Conservation (phyloP, 2,797 vertebrate genomes). For the Hephaestus fuliginosus region DNA sequence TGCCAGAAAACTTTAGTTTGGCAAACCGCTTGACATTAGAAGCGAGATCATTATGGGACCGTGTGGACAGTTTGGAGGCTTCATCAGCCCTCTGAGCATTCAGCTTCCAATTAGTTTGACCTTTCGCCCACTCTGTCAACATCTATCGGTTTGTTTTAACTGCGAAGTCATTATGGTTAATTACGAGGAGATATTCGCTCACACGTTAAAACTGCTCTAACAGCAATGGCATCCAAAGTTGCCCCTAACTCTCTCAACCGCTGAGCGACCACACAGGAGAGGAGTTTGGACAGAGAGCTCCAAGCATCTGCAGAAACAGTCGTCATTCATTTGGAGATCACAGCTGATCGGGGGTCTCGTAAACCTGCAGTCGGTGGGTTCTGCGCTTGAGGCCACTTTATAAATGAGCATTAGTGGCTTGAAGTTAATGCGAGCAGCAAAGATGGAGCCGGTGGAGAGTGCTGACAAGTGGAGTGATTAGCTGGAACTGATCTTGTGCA, state of each 20-base stretch:
- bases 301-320: no score
- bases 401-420: neutral
- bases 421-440: neutral
- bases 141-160: constrained; percentile 1
- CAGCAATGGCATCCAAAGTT: neutral
- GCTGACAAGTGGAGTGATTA: neutral
- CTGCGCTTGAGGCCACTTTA: neutral
- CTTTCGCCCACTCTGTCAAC: constrained; percentile 33
- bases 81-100: constrained; percentile 13
- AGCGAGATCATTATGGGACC: constrained; percentile 25
- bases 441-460: neutral
- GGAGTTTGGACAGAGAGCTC: neutral
- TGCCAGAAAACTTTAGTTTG: constrained; percentile 28
- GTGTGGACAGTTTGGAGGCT: constrained; percentile 39
- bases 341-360: no score
- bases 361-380: no score
- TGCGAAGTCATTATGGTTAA: constrained; percentile 25
- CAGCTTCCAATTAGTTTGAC: constrained; percentile 46
- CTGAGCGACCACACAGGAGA: neutral
- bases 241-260: no score
- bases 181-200: constrained; percentile 17
- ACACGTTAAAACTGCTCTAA: constrained; percentile 8
- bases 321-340: neutral
- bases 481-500: neutral
- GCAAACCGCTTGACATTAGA: constrained; percentile 23